These are phyloP conservation scores for Agapornis roseicollis DNA, from an alignment of 2,113 vertebrate species.

Conservation along the genomic window DNA sequence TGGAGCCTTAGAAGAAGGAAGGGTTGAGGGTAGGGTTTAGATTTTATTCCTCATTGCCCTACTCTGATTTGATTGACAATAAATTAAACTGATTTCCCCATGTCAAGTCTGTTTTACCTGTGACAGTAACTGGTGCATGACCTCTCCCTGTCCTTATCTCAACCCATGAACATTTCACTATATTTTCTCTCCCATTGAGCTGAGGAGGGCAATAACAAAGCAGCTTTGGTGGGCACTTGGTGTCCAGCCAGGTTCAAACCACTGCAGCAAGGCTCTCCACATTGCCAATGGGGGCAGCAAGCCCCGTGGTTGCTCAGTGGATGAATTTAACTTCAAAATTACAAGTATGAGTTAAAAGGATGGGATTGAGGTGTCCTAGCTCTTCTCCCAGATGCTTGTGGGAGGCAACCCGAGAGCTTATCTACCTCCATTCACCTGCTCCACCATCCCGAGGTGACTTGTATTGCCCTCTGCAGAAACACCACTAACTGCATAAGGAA, in stretches of 20 bases:
- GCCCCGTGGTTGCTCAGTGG: fast-evolving
- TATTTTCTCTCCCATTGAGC: neutral
- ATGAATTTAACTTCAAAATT: neutral
- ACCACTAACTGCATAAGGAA: neutral
- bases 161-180: neutral
- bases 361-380: neutral
- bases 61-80: neutral
- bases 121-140: neutral
- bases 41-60: neutral
- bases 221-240: neutral
- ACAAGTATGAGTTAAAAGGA: neutral
- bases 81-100: neutral
- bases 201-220: neutral
- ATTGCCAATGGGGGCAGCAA: fast-evolving
- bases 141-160: neutral
- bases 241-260: neutral
- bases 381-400: fast-evolving
- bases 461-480: neutral
- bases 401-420: neutral
- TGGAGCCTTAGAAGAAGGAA: neutral
- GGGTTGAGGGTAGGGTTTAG: neutral
- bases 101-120: neutral
- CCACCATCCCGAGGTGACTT: neutral
- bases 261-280: neutral
- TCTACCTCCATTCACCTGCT: neutral